These are phyloP conservation scores for Ceratoteleas bidentatus DNA, from an alignment of 1,140 invertebrate genomes.

Conservation along the genomic window DNA sequence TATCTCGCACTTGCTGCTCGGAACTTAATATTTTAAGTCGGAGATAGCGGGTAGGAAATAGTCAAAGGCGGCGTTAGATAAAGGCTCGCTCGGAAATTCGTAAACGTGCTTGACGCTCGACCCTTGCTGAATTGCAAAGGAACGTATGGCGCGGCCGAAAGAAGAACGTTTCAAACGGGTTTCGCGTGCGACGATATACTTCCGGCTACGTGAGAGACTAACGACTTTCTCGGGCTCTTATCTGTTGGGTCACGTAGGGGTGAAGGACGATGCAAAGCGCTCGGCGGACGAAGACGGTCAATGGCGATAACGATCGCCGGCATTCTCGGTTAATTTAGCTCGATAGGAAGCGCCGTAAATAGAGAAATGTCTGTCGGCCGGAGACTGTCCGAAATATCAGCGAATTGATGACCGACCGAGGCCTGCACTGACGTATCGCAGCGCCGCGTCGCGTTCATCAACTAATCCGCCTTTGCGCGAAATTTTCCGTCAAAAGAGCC, in stretches of 20 bases:
- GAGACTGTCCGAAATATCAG: too few species aligned
- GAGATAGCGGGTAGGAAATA: constrained; percentile 66
- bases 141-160: constrained; percentile 64
- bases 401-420: too few species aligned
- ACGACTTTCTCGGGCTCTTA: constrained; percentile 78
- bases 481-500: too few species aligned
- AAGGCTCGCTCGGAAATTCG: constrained; percentile 70
- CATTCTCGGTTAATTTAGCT: constrained; percentile 79
- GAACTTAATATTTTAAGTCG: constrained; percentile 66
- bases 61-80: constrained; percentile 67
- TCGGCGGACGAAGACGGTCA: constrained; percentile 67
- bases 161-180: constrained; percentile 68
- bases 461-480: too few species aligned
- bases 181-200: constrained; percentile 79
- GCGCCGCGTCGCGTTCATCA: too few species aligned
- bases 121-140: constrained; percentile 63
- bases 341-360: constrained; percentile 75
- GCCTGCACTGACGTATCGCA: too few species aligned
- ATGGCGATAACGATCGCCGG: constrained; percentile 75
- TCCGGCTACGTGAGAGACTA: constrained; percentile 77
- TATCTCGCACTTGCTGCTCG: constrained; percentile 49
- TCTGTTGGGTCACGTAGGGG: constrained; percentile 78
- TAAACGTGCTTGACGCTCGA: constrained; percentile 71
- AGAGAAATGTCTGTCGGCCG: constrained; percentile 63
- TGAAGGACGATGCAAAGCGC: constrained; percentile 71